These are phyloP conservation scores for Pelodiscus sinensis DNA, from an alignment of 2,113 vertebrate genomes.

Conservation along the genomic window DNA sequence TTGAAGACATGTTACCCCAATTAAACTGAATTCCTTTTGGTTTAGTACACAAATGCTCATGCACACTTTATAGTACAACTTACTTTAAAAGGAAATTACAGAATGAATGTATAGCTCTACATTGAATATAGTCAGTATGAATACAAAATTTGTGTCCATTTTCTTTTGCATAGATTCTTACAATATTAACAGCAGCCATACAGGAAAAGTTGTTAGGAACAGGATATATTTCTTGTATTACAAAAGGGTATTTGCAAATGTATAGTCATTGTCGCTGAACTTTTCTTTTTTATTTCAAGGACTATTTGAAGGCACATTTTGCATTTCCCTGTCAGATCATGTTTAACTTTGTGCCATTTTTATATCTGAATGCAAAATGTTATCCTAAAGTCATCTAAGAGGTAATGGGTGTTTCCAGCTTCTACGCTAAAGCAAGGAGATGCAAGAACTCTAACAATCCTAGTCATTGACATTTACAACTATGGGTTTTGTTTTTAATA, in stretches of 20 bases:
- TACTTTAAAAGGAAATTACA: neutral
- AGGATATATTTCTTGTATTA: neutral
- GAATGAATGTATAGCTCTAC: neutral
- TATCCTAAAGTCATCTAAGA: conserved; percentile 77
- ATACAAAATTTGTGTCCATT: neutral
- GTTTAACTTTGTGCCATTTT: conserved; percentile 81
- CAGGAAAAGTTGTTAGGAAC: neutral
- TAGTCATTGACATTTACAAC: conserved; percentile 86
- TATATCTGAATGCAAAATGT: conserved; percentile 77
- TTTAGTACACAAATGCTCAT: neutral
- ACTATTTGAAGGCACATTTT: conserved; percentile 68
- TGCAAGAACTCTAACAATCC: conserved; percentile 76
- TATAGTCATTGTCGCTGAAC: conserved; percentile 50
- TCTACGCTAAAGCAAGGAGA: conserved; percentile 70
- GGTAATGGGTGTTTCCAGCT: conserved; percentile 78
- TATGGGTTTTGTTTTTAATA: conserved; percentile 83
- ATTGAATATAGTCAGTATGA: neutral
- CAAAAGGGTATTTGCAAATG: conserved; percentile 44
- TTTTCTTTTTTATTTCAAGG: conserved; percentile 66
- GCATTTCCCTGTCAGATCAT: conserved; percentile 69
- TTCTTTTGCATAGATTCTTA: neutral
- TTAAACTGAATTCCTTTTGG: neutral
- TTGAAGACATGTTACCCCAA: neutral
- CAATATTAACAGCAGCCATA: neutral
- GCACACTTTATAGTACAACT: neutral